A percentile compares a stretch with the other conserved stretches of the same genome.
phyloP scores from a whole-genome alignment of 2,797 vertebrate genomes.

The Hafferia zeledoni region DNA sequence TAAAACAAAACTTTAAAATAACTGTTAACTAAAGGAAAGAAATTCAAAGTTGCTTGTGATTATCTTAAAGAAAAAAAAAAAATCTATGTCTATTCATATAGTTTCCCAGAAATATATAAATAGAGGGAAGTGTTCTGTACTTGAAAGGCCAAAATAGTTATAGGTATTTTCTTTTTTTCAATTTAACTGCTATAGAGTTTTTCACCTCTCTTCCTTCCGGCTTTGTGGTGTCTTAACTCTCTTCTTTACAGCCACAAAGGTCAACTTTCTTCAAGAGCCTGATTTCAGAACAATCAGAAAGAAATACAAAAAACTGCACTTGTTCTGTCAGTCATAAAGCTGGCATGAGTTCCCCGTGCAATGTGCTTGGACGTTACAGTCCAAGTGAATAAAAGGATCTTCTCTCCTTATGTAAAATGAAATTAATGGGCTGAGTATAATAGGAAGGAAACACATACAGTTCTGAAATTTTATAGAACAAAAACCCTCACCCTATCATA shows the following conservation, averaged over 20 bases:
- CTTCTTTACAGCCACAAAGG: not conserved
- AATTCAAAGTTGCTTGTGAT: not conserved
- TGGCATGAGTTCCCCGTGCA: not conserved
- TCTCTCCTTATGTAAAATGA: not conserved
- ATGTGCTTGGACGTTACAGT: not conserved
- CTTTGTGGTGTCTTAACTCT: not conserved
- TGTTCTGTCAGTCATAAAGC: slow-evolving; percentile 22
- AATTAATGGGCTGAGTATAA: not conserved
- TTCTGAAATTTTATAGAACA: not conserved
- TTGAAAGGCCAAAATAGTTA: not conserved
- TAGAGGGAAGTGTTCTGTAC: not conserved
- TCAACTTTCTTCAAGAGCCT: slow-evolving; percentile 6
- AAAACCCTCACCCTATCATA: not conserved
- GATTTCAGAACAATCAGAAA: slow-evolving; percentile 2
- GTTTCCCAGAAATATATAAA: not conserved
- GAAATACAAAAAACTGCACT: slow-evolving; percentile 6
- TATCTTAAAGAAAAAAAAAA: not conserved
- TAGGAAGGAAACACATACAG: not conserved
- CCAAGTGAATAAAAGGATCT: not conserved
- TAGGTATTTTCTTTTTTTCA: not conserved
- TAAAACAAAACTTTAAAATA: not conserved
- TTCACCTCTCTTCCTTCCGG: not conserved
- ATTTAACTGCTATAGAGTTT: not conserved
- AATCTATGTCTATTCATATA: not conserved
- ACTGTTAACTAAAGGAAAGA: not conserved